phyloP scores from a whole-genome alignment of 2,113 vertebrate genomes.

The Plecotus auritus region DNA sequence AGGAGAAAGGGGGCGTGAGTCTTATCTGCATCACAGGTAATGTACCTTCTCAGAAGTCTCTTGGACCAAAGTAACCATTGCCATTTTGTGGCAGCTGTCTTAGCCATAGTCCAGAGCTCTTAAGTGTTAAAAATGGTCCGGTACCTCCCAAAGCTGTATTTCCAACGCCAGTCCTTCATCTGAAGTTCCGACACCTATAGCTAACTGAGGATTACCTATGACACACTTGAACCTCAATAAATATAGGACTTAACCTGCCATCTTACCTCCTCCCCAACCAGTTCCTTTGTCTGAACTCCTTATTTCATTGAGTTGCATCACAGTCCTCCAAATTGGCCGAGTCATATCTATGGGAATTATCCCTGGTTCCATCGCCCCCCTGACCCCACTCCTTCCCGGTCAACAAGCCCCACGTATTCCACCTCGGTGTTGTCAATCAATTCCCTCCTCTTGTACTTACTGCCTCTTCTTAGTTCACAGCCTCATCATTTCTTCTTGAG shows the following conservation, averaged over 20 bases:
- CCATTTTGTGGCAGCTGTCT: background rate
- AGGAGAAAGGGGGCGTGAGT: background rate
- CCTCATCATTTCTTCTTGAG: background rate
- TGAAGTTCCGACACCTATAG: background rate
- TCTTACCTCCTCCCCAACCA: rapidly evolving
- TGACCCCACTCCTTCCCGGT: rapidly evolving
- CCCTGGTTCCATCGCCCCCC: background rate
- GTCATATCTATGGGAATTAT: background rate
- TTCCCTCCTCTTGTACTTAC: rapidly evolving
- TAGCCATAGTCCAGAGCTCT: background rate
- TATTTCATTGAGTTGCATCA: background rate
- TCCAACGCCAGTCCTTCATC: background rate
- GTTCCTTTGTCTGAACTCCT: background rate
- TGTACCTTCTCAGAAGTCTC: background rate
- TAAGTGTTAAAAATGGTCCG: no score
- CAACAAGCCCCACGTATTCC: rapidly evolving
- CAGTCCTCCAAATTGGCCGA: background rate
- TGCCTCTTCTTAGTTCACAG: background rate
- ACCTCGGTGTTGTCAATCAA: background rate
- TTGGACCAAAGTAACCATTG: background rate
- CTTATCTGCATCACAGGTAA: background rate
- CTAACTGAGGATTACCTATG: background rate
- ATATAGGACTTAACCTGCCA: background rate
- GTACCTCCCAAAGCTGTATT: background rate
- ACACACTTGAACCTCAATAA: background rate